Evolutionary conservation across 2,797 vertebrate genomes (phyloP).

Genomic region (Scolopax rusticola): DNA sequence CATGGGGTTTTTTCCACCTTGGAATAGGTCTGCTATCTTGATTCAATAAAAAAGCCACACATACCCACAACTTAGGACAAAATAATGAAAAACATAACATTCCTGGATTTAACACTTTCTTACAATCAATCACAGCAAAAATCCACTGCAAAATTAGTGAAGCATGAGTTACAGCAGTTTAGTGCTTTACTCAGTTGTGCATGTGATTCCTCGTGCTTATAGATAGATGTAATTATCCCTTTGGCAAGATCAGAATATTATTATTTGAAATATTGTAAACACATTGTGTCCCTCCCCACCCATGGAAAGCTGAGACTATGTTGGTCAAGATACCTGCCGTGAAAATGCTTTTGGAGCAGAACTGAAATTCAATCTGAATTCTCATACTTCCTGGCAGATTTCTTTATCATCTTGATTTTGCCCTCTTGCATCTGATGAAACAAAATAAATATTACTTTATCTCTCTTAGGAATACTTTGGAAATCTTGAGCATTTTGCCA

Average conservation of each 20-base stretch:
- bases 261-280: neutral
- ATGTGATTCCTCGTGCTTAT: neutral
- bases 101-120: neutral
- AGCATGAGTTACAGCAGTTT: neutral
- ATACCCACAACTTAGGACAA: neutral
- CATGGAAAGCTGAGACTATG: neutral
- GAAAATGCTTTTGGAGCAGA: neutral
- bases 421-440: neutral
- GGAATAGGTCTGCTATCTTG: neutral
- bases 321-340: neutral
- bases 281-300: neutral
- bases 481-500: neutral
- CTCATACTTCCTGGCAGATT: neutral
- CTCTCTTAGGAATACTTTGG: neutral
- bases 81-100: neutral
- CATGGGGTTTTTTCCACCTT: fast-evolving
- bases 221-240: neutral
- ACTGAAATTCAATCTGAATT: neutral
- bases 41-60: neutral
- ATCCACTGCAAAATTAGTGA: fast-evolving
- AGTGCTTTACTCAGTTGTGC: neutral
- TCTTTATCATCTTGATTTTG: neutral
- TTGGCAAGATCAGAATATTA: neutral
- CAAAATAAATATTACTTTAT: neutral
- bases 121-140: neutral